Base-by-base conservation (phyloP, 1,140 invertebrate species). In the Microvelia longipes region DNA sequence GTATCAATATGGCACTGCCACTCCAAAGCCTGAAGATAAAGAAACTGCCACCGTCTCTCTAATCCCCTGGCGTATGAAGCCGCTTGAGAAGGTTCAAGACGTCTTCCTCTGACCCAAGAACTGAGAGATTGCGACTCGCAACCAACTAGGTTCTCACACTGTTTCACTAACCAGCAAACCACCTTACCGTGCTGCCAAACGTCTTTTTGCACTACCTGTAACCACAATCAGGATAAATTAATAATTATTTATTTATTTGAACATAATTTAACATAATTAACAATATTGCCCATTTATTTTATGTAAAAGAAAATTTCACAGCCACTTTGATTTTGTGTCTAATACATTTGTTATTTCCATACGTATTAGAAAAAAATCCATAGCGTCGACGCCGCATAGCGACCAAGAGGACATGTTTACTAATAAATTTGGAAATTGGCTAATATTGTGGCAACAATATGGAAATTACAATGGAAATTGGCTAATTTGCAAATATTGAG, bases 21-120 rank as follows among this genome's bases (percentile, higher is more conserved):
- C 84, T 96, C 93, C 75, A 94, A 84, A 26, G 90, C 89, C 72
- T 89, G 84, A 75, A 96, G 81, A 83, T 92, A 94, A 70, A 94
- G 83, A 71, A 90, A 84, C 78, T 95, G 92, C 90, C 92, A 94
- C 75, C 91, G 88, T 64, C 88, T 82, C 79, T 94, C 90, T 64
- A 94, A 81, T 29, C 86, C 87, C 68, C 80, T 78, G 71, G 82
- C 83, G 73, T 77, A 79, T 74, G 70, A 62, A 24, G 70, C 66
- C 28, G 71, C 73, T 50, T 72, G 63, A n/a, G 63, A 25, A 29
- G 71, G 24, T 50, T 72, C 73, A 5, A 68, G 11, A 24, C 60
- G 72, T 24, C 70, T 70, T 5, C 66, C 70, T 2, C 65, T 70
- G 60, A 28, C 67, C 30, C 66, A 70, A 28, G 69, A 71, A 30